Base-by-base conservation (phyloP, 2,113 vertebrate genomes). In the Stegastes partitus region DNA sequence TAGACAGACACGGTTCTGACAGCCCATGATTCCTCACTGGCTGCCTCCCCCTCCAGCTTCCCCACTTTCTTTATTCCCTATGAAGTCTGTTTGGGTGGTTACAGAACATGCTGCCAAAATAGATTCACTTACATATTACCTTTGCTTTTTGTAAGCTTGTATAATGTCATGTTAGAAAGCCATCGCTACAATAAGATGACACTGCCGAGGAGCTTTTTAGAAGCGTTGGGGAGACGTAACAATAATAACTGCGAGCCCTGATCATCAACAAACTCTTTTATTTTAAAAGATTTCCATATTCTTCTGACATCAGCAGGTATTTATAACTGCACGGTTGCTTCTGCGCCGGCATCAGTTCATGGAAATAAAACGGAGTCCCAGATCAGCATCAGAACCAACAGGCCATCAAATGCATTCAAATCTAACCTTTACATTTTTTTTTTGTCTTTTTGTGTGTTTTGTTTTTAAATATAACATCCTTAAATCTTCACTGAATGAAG, bases 1-100 rank as follows among this genome's bases (percentile, higher is more conserved):
- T 91, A 89, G 91, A 95, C 92, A 93, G 89, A 92, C 90, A 93
- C 39, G 79, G 70, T 86, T 91, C 89, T 94, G 93, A 95, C 93
- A 94, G 90, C 80, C 72, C 75, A 84, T 87, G 89, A 85, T 92
- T 92, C 89, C 84, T 86, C 76, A 44, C 84, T 86, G 55, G 64
- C 87, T 90, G 65, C 85, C 76, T 74, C 83, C 87, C 79, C 89
- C 81, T 83, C 63, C 79, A 84, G 85, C 84, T 74, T 92, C 82
- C 82, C 76, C 82, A 90, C 87, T 83, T 87, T 83, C 86, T 88
- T 86, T 86, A 91, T 92, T 90, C 87, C 85, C 86, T 86, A 85
- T 92, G 87, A 94, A 91, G 90, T 93, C 84, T 91, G 77, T 90
- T 86, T 93, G 84, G 89, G 86, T 81, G 87, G 87, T 91, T 90